These are phyloP conservation scores for Periophthalmodon schlosseri DNA, from an alignment of 2,113 vertebrate species.

Conservation along the genomic window DNA sequence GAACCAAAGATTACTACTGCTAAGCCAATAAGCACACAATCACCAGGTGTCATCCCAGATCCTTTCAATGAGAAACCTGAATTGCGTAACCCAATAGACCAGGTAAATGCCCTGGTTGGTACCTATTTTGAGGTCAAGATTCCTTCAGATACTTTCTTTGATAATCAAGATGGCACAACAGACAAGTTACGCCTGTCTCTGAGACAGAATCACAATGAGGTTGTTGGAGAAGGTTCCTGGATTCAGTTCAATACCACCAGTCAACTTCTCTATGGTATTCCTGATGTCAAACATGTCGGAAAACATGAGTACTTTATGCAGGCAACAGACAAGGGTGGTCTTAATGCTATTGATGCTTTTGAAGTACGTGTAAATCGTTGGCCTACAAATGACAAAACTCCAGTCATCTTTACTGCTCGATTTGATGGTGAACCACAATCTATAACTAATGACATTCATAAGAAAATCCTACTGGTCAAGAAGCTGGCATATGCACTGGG, in stretches of 20 bases:
- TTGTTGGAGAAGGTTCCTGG: constrained; percentile 88
- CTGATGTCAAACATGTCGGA: constrained; percentile 83
- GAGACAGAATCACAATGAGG: constrained; percentile 85
- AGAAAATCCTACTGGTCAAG: constrained; percentile 93
- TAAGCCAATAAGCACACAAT: constrained; percentile 75
- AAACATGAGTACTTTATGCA: constrained; percentile 98
- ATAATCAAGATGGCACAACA: constrained; percentile 92
- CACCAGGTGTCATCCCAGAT: constrained; percentile 62
- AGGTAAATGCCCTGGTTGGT: constrained; percentile 89
- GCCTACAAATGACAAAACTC: constrained; percentile 82
- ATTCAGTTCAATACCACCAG: constrained; percentile 97
- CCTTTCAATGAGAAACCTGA: constrained; percentile 80
- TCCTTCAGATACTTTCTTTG: constrained; percentile 93
- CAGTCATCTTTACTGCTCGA: constrained; percentile 85
- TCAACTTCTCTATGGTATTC: constrained; percentile 94
- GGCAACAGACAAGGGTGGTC: constrained; percentile 90
- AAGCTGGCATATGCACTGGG: constrained; percentile 88
- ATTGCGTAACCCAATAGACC: constrained; percentile 90
- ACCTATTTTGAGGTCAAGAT: constrained; percentile 99
- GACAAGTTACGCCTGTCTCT: constrained; percentile 92
- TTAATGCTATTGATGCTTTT: constrained; percentile 88
- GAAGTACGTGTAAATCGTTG: constrained; percentile 92
- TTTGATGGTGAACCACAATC: constrained; percentile 85
- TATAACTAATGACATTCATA: constrained; percentile 84
- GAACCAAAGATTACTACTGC: constrained; percentile 80